Evolutionary conservation across 2,888 invertebrate genomes (phyloP).

Genomic region (Autographa pulchrina): DNA sequence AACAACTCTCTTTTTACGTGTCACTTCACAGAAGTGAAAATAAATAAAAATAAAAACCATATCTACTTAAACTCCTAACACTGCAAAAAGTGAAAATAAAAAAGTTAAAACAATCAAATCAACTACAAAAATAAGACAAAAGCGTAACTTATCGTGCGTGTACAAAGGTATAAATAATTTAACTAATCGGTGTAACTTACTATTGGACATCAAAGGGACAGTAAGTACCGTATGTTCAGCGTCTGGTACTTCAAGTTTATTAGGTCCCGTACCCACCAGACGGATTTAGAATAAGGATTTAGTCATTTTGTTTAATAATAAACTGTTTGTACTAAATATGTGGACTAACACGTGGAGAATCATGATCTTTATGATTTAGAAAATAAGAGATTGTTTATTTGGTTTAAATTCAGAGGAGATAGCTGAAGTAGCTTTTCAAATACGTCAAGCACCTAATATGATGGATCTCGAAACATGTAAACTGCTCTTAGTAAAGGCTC

Average conservation of each 20-base stretch:
- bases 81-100: background rate
- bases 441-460: too few species aligned
- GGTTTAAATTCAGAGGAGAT: too few species aligned
- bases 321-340: conserved; percentile 1
- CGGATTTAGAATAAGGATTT: conserved; percentile 25
- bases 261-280: conserved; percentile 34
- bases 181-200: conserved; percentile 35
- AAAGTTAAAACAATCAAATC: conserved; percentile 5
- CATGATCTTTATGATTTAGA: too few species aligned
- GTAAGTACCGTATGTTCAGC: conserved; percentile 36
- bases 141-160: conserved; percentile 31
- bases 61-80: background rate
- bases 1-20: too few species aligned
- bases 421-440: too few species aligned
- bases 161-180: conserved; percentile 49
- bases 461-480: too few species aligned
- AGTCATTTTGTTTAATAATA: background rate
- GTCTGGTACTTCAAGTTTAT: conserved; percentile 51
- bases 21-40: too few species aligned
- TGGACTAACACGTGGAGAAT: background rate
- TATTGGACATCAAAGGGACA: conserved; percentile 56
- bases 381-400: too few species aligned
- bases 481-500: too few species aligned
- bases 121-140: conserved; percentile 40
- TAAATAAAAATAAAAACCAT: background rate